Conservation (phyloP, 2,888 invertebrate genomes). For the Cheilosia grossa region DNA sequence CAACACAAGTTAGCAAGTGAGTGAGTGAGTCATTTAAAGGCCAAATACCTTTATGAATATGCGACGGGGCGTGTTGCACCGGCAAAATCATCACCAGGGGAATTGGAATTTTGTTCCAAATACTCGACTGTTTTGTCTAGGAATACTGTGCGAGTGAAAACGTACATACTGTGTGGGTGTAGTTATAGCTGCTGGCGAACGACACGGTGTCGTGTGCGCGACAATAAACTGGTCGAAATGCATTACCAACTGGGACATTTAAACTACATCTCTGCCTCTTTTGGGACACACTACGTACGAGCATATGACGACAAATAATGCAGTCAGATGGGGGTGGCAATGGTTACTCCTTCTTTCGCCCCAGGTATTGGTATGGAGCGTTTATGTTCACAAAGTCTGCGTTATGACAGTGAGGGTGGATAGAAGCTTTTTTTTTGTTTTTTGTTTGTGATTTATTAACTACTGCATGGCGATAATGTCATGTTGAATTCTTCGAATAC, state of each 20-base stretch:
- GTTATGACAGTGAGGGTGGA: conserved; percentile 55
- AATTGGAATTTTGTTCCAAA: conserved; percentile 43
- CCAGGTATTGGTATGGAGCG: not conserved
- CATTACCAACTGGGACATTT: conserved; percentile 44
- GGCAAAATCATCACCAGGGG: conserved; percentile 14
- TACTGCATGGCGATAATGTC: conserved; percentile 46
- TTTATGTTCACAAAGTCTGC: conserved; percentile 10
- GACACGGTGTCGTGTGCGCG: conserved; percentile 33
- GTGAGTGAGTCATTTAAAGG: conserved; percentile 63
- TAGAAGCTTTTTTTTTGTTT: conserved; percentile 27
- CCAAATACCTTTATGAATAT: conserved; percentile 61
- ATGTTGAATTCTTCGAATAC: conserved; percentile 42
- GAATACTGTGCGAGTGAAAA: conserved; percentile 11
- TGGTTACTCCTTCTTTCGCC: conserved; percentile 1
- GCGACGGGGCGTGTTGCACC: conserved; percentile 23
- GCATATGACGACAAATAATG: conserved; percentile 13
- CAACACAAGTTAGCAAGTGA: not conserved
- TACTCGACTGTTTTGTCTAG: conserved; percentile 31
- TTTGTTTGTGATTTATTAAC: conserved; percentile 64
- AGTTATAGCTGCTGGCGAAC: conserved; percentile 5
- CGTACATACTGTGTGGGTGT: not conserved
- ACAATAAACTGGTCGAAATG: conserved; percentile 56
- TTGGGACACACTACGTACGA: conserved; percentile 30
- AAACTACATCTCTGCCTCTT: conserved; percentile 18
- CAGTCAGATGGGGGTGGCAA: conserved; percentile 16